A percentile compares a stretch with the other conserved stretches of the same genome.
phyloP scores from a whole-genome alignment of 2,888 invertebrate genomes.

The Stenchaetothrips biformis region DNA sequence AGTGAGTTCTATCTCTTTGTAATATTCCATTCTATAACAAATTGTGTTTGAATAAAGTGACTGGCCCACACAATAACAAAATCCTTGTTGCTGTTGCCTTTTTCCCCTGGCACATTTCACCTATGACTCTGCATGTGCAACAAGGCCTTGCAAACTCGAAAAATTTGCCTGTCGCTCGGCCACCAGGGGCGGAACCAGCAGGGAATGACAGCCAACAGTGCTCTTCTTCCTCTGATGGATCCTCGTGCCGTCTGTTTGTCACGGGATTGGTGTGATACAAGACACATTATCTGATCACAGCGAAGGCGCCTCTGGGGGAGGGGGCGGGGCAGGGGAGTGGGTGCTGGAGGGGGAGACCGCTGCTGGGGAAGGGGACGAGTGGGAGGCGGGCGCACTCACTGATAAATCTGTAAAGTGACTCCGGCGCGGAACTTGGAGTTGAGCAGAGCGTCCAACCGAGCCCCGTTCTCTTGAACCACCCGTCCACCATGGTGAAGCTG shows the following conservation, averaged over 20 bases:
- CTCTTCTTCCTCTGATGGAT: too few relatives aligned
- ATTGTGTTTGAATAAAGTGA: background rate
- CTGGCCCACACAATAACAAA: background rate
- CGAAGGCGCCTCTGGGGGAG: background rate
- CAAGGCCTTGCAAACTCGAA: too few relatives aligned
- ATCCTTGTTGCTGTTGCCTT: background rate
- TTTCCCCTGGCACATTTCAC: background rate
- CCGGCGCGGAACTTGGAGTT: background rate
- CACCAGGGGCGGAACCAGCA: too few relatives aligned
- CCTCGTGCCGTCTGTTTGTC: too few relatives aligned
- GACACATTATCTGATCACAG: too few relatives aligned
- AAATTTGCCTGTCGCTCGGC: too few relatives aligned
- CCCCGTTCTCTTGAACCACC: background rate
- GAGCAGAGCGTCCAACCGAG: background rate
- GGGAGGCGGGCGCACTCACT: background rate
- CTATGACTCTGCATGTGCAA: too few relatives aligned
- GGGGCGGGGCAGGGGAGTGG: background rate
- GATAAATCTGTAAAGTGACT: background rate
- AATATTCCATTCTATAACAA: background rate
- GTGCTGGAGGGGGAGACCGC: background rate
- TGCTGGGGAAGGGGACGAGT: background rate
- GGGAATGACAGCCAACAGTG: too few relatives aligned
- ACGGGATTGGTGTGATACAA: too few relatives aligned
- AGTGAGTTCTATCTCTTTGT: slow-evolving; percentile 21
- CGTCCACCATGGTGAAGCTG: background rate